A percentile compares a stretch with the other conserved stretches of the same genome.
Conservation (phyloP, 2,113 vertebrate genomes). For the Cynoglossus semilaevis region DNA sequence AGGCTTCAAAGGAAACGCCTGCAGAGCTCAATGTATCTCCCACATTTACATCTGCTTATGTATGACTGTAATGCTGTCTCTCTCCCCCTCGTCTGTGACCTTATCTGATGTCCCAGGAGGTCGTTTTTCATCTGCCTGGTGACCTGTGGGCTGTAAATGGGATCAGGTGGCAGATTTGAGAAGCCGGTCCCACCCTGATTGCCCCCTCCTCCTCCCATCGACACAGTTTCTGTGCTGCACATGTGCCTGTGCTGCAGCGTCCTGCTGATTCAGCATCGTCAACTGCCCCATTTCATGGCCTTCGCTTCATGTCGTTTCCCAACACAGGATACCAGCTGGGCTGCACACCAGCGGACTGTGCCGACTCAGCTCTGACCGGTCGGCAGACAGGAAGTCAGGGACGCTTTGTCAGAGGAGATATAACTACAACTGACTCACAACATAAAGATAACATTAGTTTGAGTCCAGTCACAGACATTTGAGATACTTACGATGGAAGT, state of each 20-base stretch:
- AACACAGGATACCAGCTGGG: constrained; percentile 43
- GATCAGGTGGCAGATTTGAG: constrained; percentile 22
- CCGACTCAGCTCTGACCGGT: constrained; percentile 21
- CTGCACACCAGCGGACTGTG: constrained; percentile 11
- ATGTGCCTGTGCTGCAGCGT: constrained; percentile 12
- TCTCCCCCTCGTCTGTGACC: neutral
- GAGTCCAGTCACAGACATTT: no score
- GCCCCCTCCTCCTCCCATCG: no score
- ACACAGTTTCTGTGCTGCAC: constrained; percentile 6
- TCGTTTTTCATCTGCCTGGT: constrained; percentile 42
- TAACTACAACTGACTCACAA: no score
- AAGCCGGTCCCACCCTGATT: neutral
- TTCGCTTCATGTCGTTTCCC: constrained; percentile 21
- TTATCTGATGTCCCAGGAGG: constrained; percentile 22
- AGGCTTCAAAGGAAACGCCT: neutral
- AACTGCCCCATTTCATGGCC: constrained; percentile 10
- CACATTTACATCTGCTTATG: constrained; percentile 6
- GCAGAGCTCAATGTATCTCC: neutral
- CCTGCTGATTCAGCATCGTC: constrained; percentile 53
- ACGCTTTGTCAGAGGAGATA: neutral
- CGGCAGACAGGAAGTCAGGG: neutral
- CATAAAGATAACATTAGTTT: no score
- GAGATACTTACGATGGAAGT: no score
- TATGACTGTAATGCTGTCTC: neutral
- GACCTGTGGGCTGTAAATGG: neutral